Conservation (phyloP, 2,113 vertebrate genomes). For the Callipepla californica region DNA sequence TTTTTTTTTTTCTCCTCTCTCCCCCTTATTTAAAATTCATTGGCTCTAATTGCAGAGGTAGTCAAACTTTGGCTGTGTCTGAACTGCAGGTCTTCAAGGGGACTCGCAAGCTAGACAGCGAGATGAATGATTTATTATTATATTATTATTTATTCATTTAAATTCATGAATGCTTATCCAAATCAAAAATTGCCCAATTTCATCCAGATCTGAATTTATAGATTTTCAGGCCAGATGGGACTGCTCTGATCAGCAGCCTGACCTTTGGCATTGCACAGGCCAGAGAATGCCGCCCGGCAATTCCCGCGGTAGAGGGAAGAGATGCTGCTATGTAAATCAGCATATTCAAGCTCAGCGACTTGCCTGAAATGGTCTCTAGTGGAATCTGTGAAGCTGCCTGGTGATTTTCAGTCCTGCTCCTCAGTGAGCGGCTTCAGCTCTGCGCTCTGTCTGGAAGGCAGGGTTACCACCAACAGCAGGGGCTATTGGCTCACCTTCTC, state of each 20-base stretch:
- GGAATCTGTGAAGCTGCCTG: background rate
- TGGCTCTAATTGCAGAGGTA: slow-evolving; percentile 62
- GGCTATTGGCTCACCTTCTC: background rate
- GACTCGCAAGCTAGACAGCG: background rate
- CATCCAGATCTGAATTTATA: slow-evolving; percentile 68
- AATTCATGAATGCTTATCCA: slow-evolving; percentile 71
- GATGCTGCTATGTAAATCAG: slow-evolving; percentile 19
- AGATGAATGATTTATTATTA: slow-evolving; percentile 72
- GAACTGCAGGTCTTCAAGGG: slow-evolving; percentile 48
- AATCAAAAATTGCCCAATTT: slow-evolving; percentile 65
- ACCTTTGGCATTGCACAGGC: background rate
- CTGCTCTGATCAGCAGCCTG: slow-evolving; percentile 15
- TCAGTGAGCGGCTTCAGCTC: background rate
- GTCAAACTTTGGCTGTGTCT: slow-evolving; percentile 60
- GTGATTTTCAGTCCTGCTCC: background rate
- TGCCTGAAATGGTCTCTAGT: background rate
- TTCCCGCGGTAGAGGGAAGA: accelerated
- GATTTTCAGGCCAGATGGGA: slow-evolving; percentile 70
- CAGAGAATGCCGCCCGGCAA: background rate
- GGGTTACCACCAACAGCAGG: background rate
- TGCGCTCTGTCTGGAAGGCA: background rate
- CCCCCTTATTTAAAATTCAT: slow-evolving; percentile 53
- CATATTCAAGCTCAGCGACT: background rate
- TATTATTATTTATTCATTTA: slow-evolving; percentile 75
- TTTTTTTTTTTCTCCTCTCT: background rate